phyloP scores from a whole-genome alignment of 2,888 invertebrate genomes.

The Coremacera marginata region DNA sequence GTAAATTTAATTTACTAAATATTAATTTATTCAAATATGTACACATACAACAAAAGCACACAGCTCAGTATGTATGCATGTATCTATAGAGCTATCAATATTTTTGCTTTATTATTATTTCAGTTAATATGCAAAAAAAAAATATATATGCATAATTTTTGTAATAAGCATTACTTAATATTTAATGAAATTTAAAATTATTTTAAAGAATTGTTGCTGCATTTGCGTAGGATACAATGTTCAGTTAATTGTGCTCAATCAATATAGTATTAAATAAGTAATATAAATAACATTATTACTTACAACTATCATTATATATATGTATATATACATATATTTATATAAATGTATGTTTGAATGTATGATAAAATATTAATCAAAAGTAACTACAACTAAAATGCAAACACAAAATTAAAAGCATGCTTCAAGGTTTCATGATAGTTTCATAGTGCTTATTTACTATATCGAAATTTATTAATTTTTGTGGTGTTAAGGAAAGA shows the following conservation, averaged over 20 bases:
- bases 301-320: constrained; percentile 40
- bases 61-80: not conserved
- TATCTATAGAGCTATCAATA: not conserved
- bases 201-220: constrained; percentile 31
- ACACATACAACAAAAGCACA: not conserved
- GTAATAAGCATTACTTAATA: not conserved
- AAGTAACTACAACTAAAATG: constrained; percentile 16
- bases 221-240: constrained; percentile 37
- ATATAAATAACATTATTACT: constrained; percentile 38
- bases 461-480: constrained; percentile 30
- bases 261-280: not conserved
- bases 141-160: not conserved
- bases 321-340: constrained; percentile 23
- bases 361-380: constrained; percentile 31
- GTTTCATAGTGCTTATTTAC: not conserved
- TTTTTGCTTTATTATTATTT: constrained; percentile 25
- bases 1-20: constrained; percentile 33
- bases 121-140: not conserved
- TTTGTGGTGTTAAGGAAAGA: constrained; percentile 35
- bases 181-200: constrained; percentile 9
- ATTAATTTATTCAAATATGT: not conserved
- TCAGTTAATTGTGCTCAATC: constrained; percentile 36
- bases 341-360: constrained; percentile 39
- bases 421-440: constrained; percentile 3
- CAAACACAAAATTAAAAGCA: constrained; percentile 26